Evolutionary conservation across 2,888 invertebrate species (phyloP).

Genomic region (Megalurothrips usitatus): DNA sequence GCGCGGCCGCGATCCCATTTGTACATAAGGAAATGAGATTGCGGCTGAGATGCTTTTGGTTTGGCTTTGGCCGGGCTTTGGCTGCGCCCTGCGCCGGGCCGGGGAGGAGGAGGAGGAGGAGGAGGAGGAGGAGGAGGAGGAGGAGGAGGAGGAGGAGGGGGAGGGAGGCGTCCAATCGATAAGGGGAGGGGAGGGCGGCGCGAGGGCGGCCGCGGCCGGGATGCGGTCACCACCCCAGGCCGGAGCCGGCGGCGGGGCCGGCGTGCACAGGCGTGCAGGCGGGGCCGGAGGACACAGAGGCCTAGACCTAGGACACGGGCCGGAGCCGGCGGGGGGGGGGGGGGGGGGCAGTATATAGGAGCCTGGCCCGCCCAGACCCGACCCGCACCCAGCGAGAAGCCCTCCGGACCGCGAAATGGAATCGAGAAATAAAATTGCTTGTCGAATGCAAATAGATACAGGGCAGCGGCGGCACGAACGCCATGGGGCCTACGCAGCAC

Average conservation of each 20-base stretch:
- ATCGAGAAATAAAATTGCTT: too few relatives aligned
- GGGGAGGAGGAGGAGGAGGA: not conserved
- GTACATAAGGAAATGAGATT: too few relatives aligned
- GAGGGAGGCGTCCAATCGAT: slow-evolving; percentile 1
- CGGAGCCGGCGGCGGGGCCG: not conserved
- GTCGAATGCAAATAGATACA: too few relatives aligned
- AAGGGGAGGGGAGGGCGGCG: not conserved
- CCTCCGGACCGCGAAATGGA: too few relatives aligned
- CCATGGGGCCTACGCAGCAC: too few relatives aligned
- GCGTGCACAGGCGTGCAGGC: too few relatives aligned
- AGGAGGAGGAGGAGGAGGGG: not conserved
- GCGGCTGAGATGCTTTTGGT: too few relatives aligned
- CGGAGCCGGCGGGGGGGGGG: not conserved
- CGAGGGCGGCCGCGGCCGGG: not conserved
- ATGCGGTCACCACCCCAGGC: not conserved
- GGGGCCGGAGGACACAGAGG: not conserved
- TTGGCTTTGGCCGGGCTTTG: not conserved
- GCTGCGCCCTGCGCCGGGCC: not conserved
- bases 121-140: not conserved
- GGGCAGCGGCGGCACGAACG: too few relatives aligned
- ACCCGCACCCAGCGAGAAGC: too few relatives aligned
- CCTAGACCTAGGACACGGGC: not conserved
- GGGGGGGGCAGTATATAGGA: too few relatives aligned
- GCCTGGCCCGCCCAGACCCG: too few relatives aligned
- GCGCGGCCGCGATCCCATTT: not conserved